A percentile compares a stretch with the other conserved stretches of the same genome.
Evolutionary conservation across 2,113 vertebrate species (phyloP).

Genomic region (Myanophis thanlyinensis): DNA sequence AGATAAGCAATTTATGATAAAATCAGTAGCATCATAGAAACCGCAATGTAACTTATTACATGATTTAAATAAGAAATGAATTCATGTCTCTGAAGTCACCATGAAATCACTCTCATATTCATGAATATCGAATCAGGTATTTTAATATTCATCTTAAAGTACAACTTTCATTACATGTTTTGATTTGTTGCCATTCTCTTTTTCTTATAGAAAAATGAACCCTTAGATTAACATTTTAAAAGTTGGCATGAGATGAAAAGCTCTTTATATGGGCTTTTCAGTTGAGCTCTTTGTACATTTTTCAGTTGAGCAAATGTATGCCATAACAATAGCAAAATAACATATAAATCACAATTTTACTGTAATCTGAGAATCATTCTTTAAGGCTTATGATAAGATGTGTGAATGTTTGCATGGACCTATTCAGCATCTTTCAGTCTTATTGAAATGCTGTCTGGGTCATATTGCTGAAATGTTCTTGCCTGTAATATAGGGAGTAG

Average conservation of each 20-base stretch:
- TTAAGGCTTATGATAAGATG: background rate
- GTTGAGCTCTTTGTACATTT: background rate
- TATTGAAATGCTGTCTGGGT: background rate
- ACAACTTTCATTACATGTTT: background rate
- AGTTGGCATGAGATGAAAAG: background rate
- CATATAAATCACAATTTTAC: slow-evolving; percentile 5
- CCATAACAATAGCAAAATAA: background rate
- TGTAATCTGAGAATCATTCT: background rate
- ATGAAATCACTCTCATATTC: background rate
- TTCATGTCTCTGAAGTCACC: background rate
- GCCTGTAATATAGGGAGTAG: slow-evolving; percentile 31
- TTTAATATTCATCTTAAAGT: background rate
- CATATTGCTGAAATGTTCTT: slow-evolving; percentile 32
- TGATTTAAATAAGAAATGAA: background rate
- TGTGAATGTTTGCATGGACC: background rate
- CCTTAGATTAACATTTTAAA: background rate
- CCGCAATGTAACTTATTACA: background rate
- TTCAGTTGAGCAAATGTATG: background rate
- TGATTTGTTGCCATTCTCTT: background rate
- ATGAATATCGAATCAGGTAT: background rate
- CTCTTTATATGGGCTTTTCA: background rate
- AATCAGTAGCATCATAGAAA: slow-evolving; percentile 1
- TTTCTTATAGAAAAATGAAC: background rate
- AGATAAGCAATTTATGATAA: background rate
- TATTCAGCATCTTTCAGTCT: background rate